A percentile compares a stretch with the other conserved stretches of the same genome.
Evolutionary conservation across 2,113 vertebrate species (phyloP).

Genomic region (Eupsittula cactorum): DNA sequence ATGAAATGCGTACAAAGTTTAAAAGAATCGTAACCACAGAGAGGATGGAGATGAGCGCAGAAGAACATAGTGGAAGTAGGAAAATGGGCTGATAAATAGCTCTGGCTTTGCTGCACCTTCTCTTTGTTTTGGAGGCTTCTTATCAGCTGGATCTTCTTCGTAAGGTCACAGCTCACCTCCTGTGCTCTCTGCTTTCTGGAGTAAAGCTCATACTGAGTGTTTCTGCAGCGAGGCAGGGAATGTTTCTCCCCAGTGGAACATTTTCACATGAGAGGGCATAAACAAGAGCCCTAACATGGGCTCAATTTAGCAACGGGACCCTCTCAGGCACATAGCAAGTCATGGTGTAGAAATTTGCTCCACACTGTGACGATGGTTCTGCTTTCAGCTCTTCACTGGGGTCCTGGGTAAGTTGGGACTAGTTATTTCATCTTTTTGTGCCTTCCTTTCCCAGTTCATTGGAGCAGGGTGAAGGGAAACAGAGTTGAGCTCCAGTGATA

Average conservation of each 20-base stretch:
- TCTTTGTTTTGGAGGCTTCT: background rate
- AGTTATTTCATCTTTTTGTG: background rate
- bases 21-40: background rate
- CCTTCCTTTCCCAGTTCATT: background rate
- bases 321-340: background rate
- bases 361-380: background rate
- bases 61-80: background rate
- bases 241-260: background rate
- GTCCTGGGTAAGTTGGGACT: background rate
- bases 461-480: background rate
- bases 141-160: background rate
- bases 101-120: background rate
- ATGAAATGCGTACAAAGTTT: background rate
- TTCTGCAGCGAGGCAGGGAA: background rate
- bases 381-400: background rate
- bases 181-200: background rate
- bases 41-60: background rate
- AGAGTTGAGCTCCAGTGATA: rapidly evolving
- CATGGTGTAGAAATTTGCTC: background rate
- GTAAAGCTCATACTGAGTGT: background rate
- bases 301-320: background rate
- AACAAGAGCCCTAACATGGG: background rate
- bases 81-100: background rate
- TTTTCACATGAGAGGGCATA: background rate
- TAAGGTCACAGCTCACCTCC: background rate